These are phyloP conservation scores for Hartigia nigra DNA, from an alignment of 2,888 invertebrate species.

Conservation along the genomic window DNA sequence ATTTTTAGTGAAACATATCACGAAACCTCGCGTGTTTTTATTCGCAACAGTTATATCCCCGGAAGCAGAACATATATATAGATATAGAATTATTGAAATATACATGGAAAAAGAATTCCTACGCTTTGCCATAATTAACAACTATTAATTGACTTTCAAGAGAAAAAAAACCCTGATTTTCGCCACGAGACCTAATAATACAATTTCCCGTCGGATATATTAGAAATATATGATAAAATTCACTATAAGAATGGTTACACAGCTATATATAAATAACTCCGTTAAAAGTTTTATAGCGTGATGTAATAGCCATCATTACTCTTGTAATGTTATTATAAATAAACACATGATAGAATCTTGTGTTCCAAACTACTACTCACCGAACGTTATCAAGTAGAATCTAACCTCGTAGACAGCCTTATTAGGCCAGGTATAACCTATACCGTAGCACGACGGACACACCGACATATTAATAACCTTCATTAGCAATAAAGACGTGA, in stretches of 20 bases:
- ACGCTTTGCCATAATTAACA: too few species aligned
- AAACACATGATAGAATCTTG: background rate
- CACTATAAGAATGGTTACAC: background rate
- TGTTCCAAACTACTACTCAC: background rate
- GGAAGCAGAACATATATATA: background rate
- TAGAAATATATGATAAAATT: background rate
- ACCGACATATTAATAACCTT: slow-evolving; percentile 1
- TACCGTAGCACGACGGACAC: background rate
- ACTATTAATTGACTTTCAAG: too few species aligned
- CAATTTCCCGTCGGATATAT: background rate
- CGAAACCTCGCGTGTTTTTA: background rate
- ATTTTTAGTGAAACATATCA: background rate
- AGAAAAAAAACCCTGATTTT: too few species aligned
- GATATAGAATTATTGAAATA: background rate
- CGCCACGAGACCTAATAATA: background rate
- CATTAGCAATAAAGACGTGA: background rate
- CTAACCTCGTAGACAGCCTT: background rate
- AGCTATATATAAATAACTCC: background rate
- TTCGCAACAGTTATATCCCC: background rate
- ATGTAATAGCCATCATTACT: background rate
- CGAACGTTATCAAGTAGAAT: background rate
- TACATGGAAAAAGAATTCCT: background rate
- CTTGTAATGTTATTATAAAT: background rate
- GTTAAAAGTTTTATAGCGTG: background rate
- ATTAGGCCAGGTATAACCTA: background rate